Evolutionary conservation across 2,888 invertebrate species (phyloP).

Genomic region (Dynastes hyllus): DNA sequence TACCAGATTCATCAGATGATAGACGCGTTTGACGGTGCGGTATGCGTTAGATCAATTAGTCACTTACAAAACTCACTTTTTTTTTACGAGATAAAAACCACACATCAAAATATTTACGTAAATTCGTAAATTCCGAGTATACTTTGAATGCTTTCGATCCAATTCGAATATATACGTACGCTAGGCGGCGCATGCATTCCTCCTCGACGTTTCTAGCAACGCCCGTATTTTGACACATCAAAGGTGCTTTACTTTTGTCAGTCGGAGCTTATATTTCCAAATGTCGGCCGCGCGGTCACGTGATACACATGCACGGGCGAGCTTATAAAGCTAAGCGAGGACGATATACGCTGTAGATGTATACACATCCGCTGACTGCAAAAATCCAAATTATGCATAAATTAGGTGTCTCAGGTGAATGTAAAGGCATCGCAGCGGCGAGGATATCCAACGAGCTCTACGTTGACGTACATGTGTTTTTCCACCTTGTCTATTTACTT

Average conservation of each 20-base stretch:
- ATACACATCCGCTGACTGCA: background rate
- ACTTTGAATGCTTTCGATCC: background rate
- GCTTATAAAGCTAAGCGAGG: background rate
- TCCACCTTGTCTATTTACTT: constrained; percentile 1
- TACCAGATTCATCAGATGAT: too few species aligned
- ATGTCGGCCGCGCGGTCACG: constrained; percentile 15
- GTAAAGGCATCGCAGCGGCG: background rate
- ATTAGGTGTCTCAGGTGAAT: background rate
- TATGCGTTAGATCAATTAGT: too few species aligned
- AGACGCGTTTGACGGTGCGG: too few species aligned
- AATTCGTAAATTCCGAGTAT: constrained; percentile 9
- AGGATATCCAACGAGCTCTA: constrained; percentile 3
- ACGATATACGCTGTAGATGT: too few species aligned
- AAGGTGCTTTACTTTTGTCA: constrained; percentile 8
- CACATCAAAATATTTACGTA: constrained; percentile 20
- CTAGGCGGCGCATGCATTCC: background rate
- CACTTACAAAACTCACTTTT: background rate
- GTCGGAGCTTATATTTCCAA: background rate
- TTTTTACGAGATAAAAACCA: background rate
- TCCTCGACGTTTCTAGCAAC: background rate
- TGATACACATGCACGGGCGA: background rate
- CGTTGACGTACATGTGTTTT: background rate
- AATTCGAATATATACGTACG: background rate
- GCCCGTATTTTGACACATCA: constrained; percentile 21
- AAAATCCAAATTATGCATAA: constrained; percentile 29